Percentiles rank a stretch among this genome's conserved stretches.
phyloP scores from a whole-genome alignment of 2,797 vertebrate genomes.

The Masticophis lateralis region DNA sequence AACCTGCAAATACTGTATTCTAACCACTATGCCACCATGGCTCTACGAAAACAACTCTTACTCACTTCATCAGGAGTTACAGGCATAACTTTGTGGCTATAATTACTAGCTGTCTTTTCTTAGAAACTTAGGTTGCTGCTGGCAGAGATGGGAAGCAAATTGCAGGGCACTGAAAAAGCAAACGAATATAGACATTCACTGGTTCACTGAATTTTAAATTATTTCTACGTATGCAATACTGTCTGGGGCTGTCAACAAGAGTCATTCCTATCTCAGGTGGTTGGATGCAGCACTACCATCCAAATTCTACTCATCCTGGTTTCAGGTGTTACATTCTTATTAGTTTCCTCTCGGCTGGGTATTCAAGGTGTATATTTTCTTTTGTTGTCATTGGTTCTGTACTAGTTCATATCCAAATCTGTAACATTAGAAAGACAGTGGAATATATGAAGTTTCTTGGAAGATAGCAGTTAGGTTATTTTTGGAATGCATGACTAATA shows the following conservation, averaged over 20 bases:
- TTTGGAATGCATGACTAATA: neutral
- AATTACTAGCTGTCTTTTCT: neutral
- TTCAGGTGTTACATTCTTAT: neutral
- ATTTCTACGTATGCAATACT: neutral
- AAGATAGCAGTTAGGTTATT: neutral
- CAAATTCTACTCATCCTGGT: neutral
- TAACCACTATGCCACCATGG: neutral
- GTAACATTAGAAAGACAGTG: neutral
- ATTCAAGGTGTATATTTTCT: neutral
- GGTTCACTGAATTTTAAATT: neutral
- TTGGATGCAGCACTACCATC: neutral
- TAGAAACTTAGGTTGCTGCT: neutral
- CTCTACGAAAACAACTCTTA: neutral
- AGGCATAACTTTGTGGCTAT: neutral
- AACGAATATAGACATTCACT: neutral
- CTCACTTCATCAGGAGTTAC: neutral
- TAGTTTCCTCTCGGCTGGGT: neutral
- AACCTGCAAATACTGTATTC: neutral
- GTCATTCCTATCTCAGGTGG: neutral
- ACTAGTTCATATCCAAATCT: conserved; percentile 2
- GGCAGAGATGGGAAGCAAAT: neutral
- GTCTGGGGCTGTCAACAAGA: neutral
- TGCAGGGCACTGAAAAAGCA: neutral
- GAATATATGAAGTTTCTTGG: neutral
- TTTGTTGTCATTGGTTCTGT: neutral